Conservation (phyloP, 2,888 invertebrate species). For the Hirtodrosophila trivittata region DNA sequence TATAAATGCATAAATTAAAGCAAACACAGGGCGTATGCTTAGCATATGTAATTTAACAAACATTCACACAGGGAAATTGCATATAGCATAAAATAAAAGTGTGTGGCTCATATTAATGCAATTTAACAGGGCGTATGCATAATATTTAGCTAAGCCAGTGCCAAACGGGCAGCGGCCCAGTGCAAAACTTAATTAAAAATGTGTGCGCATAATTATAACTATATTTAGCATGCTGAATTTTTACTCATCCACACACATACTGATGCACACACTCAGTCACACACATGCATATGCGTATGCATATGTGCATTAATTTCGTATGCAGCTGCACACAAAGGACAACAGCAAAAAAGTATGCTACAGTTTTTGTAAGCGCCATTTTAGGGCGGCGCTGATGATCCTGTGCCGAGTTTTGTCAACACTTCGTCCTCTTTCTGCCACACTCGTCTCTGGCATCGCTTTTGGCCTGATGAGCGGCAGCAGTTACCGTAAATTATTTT, state of each 20-base stretch:
- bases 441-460: slow-evolving; percentile 21
- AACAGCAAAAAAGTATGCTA: slow-evolving; percentile 63
- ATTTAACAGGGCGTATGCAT: slow-evolving; percentile 76
- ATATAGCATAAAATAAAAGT: slow-evolving; percentile 12
- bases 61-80: slow-evolving; percentile 13
- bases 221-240: slow-evolving; percentile 69
- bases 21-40: slow-evolving; percentile 54
- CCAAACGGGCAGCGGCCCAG: slow-evolving; percentile 44
- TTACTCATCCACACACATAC: slow-evolving; percentile 28
- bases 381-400: slow-evolving; percentile 63
- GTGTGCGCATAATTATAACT: slow-evolving; percentile 78
- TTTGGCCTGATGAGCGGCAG: slow-evolving; percentile 73
- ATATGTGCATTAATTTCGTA: slow-evolving; percentile 68
- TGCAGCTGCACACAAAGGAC: slow-evolving; percentile 69
- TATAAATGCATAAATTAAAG: slow-evolving; percentile 51
- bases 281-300: slow-evolving; percentile 20
- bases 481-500: slow-evolving; percentile 78
- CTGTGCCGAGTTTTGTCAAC: slow-evolving; percentile 71
- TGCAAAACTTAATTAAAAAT: slow-evolving; percentile 78
- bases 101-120: slow-evolving; percentile 65
- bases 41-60: slow-evolving; percentile 69
- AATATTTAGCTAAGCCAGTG: slow-evolving; percentile 69
- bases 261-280: slow-evolving; percentile 27
- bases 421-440: slow-evolving; percentile 27
- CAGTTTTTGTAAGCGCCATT: slow-evolving; percentile 67